Base-by-base conservation (phyloP, 2,888 invertebrate species). In the Hipparchia sbordonii region DNA sequence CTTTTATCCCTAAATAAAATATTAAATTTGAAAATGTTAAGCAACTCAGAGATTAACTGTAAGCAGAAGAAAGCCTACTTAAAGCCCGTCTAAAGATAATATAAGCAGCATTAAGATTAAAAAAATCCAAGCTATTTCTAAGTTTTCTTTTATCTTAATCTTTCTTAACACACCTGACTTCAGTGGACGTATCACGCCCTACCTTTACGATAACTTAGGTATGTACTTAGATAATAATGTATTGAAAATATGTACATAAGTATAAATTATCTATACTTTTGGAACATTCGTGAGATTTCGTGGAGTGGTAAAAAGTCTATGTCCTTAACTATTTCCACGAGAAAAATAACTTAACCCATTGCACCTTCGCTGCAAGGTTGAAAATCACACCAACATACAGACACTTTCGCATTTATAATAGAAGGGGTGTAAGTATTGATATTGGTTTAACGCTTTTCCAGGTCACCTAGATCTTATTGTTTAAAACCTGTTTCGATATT, bases 401-500 rank as follows among this genome's bases (percentile, higher is more conserved):
- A 39, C 39, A 39, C 39, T 39, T 4, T 23, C 23, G 5, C 39
- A 39, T 39, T 39, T 39, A 39, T 39, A 39, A 39, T 39, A 39
- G 39, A 39, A 39, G 39, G 39, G 39, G 39, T 39, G 5, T 39
- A 39, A 39, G 39, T 4, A 48, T 13, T 23, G 12, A 66, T 63
- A 23, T 66, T 12, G 1, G 7, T 66, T n/a, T 54, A 39, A 52
- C 54, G 48, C n/a, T 63, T 45, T 66, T 54, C 6, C n/a, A 52
- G 39, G 12, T 66, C 39, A 66, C 54, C 66, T 54, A 66, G 33
- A 52, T 66, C n/a, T n/a, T 52, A 57, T 67, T 57, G n/a, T 59
- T 60, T 8, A 39, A 48, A 66, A 68, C 39, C 56, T 62, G 65
- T 56, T 61, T 66, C 46, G 65, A 72, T 60, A 72, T 74, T 74